A percentile compares a stretch with the other conserved stretches of the same genome.
phyloP scores from a whole-genome alignment of 2,797 vertebrate genomes.

The Myripristis jacobus region DNA sequence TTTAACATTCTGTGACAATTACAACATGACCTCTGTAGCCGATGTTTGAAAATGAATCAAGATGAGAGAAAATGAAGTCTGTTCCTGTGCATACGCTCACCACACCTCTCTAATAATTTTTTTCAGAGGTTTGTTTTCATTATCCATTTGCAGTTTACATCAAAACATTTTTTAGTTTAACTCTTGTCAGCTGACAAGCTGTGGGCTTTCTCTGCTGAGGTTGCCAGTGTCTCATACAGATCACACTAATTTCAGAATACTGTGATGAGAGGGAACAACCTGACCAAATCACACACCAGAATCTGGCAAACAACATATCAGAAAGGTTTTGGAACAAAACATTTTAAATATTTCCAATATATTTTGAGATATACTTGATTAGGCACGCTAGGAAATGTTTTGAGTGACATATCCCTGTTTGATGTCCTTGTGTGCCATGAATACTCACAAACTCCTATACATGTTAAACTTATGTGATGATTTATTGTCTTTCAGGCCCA shows the following conservation, averaged over 20 bases:
- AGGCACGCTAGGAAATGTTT: not conserved
- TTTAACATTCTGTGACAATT: too few species aligned
- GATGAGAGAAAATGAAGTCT: too few species aligned
- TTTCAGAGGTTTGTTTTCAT: conserved; percentile 3
- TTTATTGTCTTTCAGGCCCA: conserved; percentile 69
- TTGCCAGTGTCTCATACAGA: too few species aligned
- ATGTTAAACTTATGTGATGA: not conserved
- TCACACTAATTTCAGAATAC: conserved; percentile 29
- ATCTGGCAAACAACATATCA: conserved; percentile 23
- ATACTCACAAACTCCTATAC: not conserved
- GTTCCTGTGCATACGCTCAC: too few species aligned
- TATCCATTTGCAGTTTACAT: conserved; percentile 52
- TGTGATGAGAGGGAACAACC: conserved; percentile 21
- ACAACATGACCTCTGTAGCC: too few species aligned
- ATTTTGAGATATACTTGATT: not conserved
- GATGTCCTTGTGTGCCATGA: not conserved
- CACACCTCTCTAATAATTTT: too few species aligned
- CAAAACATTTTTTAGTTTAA: conserved; percentile 50
- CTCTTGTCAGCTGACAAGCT: conserved; percentile 44
- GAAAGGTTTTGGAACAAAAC: not conserved
- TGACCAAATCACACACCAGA: conserved; percentile 18
- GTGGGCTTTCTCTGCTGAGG: conserved; percentile 40
- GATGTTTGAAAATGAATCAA: too few species aligned
- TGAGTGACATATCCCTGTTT: not conserved
- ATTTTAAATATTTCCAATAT: not conserved